These are phyloP conservation scores for Bufo bufo DNA, from an alignment of 2,113 vertebrate species.

Conservation along the genomic window DNA sequence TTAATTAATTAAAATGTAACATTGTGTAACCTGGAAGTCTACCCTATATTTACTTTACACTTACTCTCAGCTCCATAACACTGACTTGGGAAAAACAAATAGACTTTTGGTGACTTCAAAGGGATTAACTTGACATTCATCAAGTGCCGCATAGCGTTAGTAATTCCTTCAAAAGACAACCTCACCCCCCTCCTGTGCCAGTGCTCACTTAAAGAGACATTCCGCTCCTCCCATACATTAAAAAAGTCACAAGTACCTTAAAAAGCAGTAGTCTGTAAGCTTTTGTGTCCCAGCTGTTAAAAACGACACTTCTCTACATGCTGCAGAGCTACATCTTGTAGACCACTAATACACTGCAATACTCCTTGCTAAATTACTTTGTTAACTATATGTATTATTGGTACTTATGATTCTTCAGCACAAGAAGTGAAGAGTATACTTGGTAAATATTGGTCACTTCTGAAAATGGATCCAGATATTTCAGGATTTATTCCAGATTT, in stretches of 20 bases:
- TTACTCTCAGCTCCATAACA: neutral
- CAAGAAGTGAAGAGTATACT: too few relatives aligned
- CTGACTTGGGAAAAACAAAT: conserved; percentile 22
- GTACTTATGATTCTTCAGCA: too few relatives aligned
- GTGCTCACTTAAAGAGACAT: neutral
- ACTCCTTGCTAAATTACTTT: neutral
- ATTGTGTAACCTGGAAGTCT: neutral
- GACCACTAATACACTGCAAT: neutral
- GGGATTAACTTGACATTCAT: conserved; percentile 24
- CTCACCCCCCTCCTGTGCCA: neutral
- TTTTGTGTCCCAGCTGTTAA: neutral
- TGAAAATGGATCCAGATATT: too few relatives aligned
- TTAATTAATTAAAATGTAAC: neutral
- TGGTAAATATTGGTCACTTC: too few relatives aligned
- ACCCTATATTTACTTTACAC: neutral
- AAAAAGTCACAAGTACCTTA: neutral
- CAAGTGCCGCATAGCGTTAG: neutral
- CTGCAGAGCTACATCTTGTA: neutral
- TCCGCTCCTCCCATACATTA: neutral
- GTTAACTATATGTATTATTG: too few relatives aligned
- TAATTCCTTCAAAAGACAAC: neutral
- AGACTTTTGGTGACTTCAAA: conserved; percentile 33
- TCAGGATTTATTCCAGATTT: too few relatives aligned
- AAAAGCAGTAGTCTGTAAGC: neutral
- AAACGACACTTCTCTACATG: neutral